Base-by-base conservation (phyloP, 2,888 invertebrate genomes). In the Gnatocerus cornutus region DNA sequence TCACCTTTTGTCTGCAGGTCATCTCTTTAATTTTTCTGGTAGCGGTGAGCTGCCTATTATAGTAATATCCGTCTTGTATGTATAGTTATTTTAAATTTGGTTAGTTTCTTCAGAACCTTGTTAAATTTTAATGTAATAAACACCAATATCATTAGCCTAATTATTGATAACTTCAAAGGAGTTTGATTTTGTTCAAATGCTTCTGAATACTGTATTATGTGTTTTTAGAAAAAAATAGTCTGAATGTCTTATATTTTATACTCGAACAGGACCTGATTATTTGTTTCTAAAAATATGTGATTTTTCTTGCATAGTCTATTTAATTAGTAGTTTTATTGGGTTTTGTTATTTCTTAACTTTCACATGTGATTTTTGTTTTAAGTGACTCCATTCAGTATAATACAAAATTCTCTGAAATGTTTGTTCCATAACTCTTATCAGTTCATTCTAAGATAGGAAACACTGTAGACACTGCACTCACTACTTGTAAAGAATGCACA, bases 31-130 rank as follows among this genome's bases (percentile, higher is more conserved):
- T 79, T 76, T 75, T 76, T 78, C 78, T 78, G 76, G 77, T 78
- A 78, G 78, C 77, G 63, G 46, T 59, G 58, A 68, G 56, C 77
- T 78, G 79, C 79, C 68, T 62, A 62, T 78, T 78, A 78, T 77
- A 78, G 74, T 75, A 79, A 77, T 81, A 80, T 78, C 80, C 78
- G 78, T 80, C 80, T 64, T 80, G 74, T 77, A 80, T 79, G 78
- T 80, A 80, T 80, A 78, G 76, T 78, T 76, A 78, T 77, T 77
- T 77, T 76, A 72, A 64, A 56, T 72, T 69, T 71, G 62, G 71
- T 68, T 68, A 50, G 48, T 62, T 45, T 69, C 43, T 68, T 13
- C 39, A 30, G 30, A 53, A 53, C 58, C 59, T 70, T 53, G 65
- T 64, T 69, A 58, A 71, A 76, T 76, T 74, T 76, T 75, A 69